Evolutionary conservation across 2,113 vertebrate species (phyloP).

Genomic region (Mohoua ochrocephala): DNA sequence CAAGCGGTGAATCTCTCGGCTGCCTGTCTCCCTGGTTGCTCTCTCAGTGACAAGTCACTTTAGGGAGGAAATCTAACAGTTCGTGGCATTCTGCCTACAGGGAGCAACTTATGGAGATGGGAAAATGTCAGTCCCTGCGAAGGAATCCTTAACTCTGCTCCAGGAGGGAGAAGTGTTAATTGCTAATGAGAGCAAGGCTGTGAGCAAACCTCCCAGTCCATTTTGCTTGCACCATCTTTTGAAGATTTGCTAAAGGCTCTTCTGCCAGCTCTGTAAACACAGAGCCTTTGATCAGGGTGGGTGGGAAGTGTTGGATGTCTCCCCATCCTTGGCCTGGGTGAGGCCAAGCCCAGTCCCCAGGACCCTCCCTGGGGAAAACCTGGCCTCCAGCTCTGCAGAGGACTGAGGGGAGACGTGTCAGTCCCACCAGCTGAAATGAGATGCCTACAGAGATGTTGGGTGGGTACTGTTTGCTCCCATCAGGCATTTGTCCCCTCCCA

Average conservation of each 20-base stretch:
- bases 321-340: not conserved
- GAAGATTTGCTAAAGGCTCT: not conserved
- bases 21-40: not conserved
- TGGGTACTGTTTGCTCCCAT: not conserved
- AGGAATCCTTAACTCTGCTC: not conserved
- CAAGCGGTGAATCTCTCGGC: not conserved
- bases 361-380: not conserved
- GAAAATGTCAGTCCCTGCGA: not conserved
- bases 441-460: not conserved
- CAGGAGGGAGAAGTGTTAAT: not conserved
- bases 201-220: not conserved
- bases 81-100: not conserved
- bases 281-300: not conserved
- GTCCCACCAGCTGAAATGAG: not conserved
- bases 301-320: not conserved
- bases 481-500: not conserved
- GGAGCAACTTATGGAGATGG: not conserved
- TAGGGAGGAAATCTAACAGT: not conserved
- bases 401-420: accelerated
- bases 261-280: not conserved
- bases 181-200: not conserved
- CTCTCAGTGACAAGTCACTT: not conserved
- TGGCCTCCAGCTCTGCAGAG: not conserved
- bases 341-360: not conserved
- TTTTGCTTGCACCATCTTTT: not conserved